A percentile compares a stretch with the other conserved stretches of the same genome.
phyloP scores from a whole-genome alignment of 1,140 invertebrate genomes.

The Agraylea sexmaculata region DNA sequence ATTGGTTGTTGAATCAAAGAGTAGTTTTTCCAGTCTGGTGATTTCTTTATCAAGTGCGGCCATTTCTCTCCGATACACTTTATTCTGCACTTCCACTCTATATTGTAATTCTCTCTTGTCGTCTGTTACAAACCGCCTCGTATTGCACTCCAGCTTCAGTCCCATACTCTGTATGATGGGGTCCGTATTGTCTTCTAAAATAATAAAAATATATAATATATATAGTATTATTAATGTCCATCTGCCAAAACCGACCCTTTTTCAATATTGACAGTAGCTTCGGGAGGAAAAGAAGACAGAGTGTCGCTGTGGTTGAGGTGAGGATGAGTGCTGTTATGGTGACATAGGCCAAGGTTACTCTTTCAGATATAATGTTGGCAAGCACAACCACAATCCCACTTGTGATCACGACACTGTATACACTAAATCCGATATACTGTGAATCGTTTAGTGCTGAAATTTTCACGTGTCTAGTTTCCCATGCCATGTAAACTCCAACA shows the following conservation, averaged over 20 bases:
- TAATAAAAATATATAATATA: too few relatives aligned
- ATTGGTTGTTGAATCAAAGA: constrained; percentile 37
- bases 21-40: constrained; percentile 56
- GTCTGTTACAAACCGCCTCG: constrained; percentile 59
- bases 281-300: constrained; percentile 78
- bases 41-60: constrained; percentile 71
- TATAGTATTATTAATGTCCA: background rate
- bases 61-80: constrained; percentile 75
- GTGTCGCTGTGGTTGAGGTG: constrained; percentile 71
- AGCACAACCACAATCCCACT: constrained; percentile 74
- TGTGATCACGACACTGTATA: constrained; percentile 85
- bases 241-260: constrained; percentile 36
- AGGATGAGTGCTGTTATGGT: constrained; percentile 73
- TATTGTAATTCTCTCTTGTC: constrained; percentile 68
- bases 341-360: constrained; percentile 72
- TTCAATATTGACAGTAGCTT: constrained; percentile 59
- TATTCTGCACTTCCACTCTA: constrained; percentile 82
- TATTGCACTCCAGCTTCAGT: constrained; percentile 78
- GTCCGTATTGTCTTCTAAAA: constrained; percentile 52
- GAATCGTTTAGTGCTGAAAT: constrained; percentile 96
- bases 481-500: constrained; percentile 92
- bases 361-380: constrained; percentile 73
- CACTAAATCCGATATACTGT: constrained; percentile 89
- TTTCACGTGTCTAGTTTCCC: constrained; percentile 94
- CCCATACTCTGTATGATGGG: constrained; percentile 79